A percentile compares a stretch with the other conserved stretches of the same genome.
These are phyloP conservation scores for Xylota sylvarum DNA, from an alignment of 2,888 invertebrate genomes.

Conservation along the genomic window DNA sequence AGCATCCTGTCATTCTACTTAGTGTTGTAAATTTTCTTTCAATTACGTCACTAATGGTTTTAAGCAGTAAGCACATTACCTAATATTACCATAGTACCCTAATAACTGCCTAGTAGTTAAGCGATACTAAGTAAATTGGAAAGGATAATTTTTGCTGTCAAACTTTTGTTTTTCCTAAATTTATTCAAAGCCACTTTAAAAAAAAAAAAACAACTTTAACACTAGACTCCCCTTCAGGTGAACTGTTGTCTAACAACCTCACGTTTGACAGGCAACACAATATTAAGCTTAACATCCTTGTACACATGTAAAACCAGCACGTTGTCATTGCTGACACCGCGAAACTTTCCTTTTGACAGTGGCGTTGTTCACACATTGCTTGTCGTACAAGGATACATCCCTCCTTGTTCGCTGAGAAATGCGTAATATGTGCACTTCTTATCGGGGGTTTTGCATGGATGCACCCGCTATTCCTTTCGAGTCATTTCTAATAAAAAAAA, in stretches of 20 bases:
- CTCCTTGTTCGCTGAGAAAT: neutral
- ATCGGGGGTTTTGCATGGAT: neutral
- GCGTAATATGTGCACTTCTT: constrained; percentile 13
- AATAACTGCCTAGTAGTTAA: too few relatives aligned
- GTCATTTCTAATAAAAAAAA: neutral
- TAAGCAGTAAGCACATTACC: too few relatives aligned
- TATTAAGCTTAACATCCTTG: neutral
- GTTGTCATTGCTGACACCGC: constrained; percentile 27
- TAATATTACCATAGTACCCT: too few relatives aligned
- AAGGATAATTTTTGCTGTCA: too few relatives aligned
- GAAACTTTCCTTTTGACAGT: constrained; percentile 37
- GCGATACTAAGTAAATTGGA: too few relatives aligned
- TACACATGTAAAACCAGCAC: neutral
- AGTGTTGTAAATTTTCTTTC: too few relatives aligned
- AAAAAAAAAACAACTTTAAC: neutral
- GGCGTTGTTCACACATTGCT: constrained; percentile 36
- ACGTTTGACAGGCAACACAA: neutral
- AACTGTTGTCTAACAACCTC: neutral
- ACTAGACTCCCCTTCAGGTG: neutral
- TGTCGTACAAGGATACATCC: neutral
- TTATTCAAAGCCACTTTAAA: too few relatives aligned
- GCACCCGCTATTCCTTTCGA: neutral
- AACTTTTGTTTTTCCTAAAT: too few relatives aligned
- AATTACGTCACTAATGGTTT: too few relatives aligned
- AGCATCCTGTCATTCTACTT: too few relatives aligned